These are phyloP conservation scores for Myotis vivesi DNA, from an alignment of 2,797 vertebrate species.

Conservation along the genomic window DNA sequence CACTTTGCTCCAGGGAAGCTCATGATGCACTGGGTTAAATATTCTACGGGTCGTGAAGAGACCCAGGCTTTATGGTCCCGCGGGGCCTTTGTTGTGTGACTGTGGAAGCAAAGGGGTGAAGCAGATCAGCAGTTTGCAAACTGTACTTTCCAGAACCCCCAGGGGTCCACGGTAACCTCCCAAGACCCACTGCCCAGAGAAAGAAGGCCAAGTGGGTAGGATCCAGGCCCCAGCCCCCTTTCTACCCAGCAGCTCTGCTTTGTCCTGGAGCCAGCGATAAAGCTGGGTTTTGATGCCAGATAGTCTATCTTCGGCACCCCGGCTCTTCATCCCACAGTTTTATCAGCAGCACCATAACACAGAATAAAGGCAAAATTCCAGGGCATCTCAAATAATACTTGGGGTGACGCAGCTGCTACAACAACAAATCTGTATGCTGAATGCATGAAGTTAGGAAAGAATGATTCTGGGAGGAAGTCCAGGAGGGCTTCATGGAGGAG, in stretches of 20 bases:
- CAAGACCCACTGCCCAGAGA: not conserved
- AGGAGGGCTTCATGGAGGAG: not conserved
- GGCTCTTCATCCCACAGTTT: not conserved
- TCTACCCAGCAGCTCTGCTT: not conserved
- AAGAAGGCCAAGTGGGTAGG: not conserved
- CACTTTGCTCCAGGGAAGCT: not conserved
- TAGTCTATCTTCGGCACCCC: not conserved
- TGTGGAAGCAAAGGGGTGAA: not conserved
- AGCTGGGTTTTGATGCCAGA: not conserved
- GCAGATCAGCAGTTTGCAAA: not conserved
- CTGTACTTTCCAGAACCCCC: not conserved
- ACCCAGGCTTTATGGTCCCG: too few species aligned
- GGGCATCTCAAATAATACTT: not conserved
- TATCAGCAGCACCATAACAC: not conserved
- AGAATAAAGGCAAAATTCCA: not conserved
- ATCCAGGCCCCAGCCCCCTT: not conserved
- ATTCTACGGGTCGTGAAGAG: not conserved
- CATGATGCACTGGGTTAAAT: rapidly evolving
- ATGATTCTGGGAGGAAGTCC: not conserved
- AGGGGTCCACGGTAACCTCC: not conserved
- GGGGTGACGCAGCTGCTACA: not conserved
- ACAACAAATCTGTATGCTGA: not conserved
- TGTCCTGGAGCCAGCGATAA: too few species aligned
- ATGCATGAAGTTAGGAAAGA: not conserved
- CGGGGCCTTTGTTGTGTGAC: not conserved